phyloP scores from a whole-genome alignment of 2,113 vertebrate species.

The Fregata magnificens region DNA sequence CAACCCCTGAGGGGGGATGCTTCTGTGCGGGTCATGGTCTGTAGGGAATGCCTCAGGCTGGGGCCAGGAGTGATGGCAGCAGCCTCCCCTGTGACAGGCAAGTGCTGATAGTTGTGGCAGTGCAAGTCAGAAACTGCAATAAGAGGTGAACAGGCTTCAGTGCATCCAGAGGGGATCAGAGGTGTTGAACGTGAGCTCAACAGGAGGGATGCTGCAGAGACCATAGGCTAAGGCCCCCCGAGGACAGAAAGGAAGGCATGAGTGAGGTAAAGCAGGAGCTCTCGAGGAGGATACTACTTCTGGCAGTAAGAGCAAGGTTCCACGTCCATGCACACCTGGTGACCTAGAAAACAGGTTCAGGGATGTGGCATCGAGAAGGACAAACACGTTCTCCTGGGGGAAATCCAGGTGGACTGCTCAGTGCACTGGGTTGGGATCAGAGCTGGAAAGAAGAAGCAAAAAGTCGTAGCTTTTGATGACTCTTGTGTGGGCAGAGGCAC shows the following conservation, averaged over 20 bases:
- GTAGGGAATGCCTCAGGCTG: too few relatives aligned
- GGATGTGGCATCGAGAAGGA: not conserved
- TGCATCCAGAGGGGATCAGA: too few relatives aligned
- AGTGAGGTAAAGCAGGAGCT: not conserved
- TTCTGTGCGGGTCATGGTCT: too few relatives aligned
- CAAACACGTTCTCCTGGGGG: not conserved
- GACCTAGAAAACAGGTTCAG: too few relatives aligned
- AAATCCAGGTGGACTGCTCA: not conserved
- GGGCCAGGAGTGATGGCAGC: too few relatives aligned
- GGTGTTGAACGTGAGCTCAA: not conserved
- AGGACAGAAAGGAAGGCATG: too few relatives aligned
- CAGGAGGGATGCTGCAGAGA: not conserved
- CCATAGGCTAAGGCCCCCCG: not conserved
- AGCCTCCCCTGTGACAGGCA: too few relatives aligned
- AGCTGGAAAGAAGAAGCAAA: not conserved
- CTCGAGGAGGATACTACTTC: not conserved
- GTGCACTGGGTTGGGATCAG: not conserved
- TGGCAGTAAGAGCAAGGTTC: not conserved
- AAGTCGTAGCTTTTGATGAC: not conserved
- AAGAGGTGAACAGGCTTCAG: too few relatives aligned
- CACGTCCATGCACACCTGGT: not conserved
- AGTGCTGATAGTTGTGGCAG: too few relatives aligned
- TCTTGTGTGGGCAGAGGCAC: not conserved
- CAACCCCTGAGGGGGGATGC: too few relatives aligned
- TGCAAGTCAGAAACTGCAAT: too few relatives aligned